phyloP scores from a whole-genome alignment of 2,888 invertebrate species.

The Macrophya alboannulata region DNA sequence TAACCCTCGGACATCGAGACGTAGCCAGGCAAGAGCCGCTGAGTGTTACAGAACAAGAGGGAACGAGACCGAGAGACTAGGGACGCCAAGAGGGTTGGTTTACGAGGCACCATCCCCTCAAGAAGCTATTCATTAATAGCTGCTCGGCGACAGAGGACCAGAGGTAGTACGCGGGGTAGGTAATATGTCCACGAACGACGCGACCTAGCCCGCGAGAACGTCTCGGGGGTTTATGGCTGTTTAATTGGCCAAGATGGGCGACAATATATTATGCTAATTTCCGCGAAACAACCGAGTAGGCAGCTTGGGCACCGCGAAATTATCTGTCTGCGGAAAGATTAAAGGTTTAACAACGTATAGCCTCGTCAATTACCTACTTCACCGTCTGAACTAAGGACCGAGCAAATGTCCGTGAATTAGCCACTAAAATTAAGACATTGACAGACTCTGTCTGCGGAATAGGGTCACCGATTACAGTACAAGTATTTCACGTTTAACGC shows the following conservation, averaged over 20 bases:
- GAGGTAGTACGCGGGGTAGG: slow-evolving; percentile 44
- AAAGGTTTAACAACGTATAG: slow-evolving; percentile 37
- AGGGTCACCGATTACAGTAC: neutral
- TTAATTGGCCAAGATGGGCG: slow-evolving; percentile 70
- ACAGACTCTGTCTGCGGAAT: neutral
- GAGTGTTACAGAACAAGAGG: neutral
- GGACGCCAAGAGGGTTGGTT: slow-evolving; percentile 69
- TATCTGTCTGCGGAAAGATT: slow-evolving; percentile 51
- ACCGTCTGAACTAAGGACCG: neutral
- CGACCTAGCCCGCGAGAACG: slow-evolving; percentile 37
- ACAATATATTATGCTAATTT: slow-evolving; percentile 73
- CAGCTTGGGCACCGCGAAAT: slow-evolving; percentile 34
- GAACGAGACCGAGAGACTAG: slow-evolving; percentile 21
- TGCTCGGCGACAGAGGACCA: slow-evolving; percentile 68
- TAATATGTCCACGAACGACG: slow-evolving; percentile 65
- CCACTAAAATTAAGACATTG: slow-evolving; percentile 12
- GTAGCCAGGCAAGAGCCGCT: slow-evolving; percentile 51
- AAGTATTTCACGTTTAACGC: neutral
- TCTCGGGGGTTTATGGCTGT: slow-evolving; percentile 72
- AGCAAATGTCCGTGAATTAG: neutral
- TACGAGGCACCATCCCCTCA: slow-evolving; percentile 71
- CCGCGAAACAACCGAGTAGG: slow-evolving; percentile 64
- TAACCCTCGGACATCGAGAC: slow-evolving; percentile 53
- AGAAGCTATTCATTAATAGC: slow-evolving; percentile 74
- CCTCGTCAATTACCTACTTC: slow-evolving; percentile 22